Conservation (phyloP, 2,888 invertebrate genomes). For the Caenorhabditis angaria region DNA sequence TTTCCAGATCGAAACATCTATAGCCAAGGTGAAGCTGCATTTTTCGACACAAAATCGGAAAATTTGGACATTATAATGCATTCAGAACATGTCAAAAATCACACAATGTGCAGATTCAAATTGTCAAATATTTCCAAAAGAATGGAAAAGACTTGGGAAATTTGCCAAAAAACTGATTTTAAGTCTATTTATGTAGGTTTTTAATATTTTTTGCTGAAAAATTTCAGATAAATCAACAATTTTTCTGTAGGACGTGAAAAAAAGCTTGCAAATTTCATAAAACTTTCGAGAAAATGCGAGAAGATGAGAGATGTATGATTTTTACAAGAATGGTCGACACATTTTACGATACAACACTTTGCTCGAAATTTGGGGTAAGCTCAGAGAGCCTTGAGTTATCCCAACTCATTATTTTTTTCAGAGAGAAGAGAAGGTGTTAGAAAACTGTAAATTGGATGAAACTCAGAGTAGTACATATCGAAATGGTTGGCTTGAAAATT, state of each 20-base stretch:
- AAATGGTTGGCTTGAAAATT: constrained; percentile 67
- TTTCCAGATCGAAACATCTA: constrained; percentile 26
- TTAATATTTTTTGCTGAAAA: neutral
- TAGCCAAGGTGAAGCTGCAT: constrained; percentile 32
- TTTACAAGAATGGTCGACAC: constrained; percentile 22
- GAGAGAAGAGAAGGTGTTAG: constrained; percentile 25
- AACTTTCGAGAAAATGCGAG: constrained; percentile 19
- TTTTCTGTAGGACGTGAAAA: neutral
- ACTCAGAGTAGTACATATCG: constrained; percentile 43
- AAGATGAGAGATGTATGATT: constrained; percentile 25
- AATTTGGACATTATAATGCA: constrained; percentile 26
- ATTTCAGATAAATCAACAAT: too few relatives aligned
- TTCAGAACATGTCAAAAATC: constrained; percentile 8
- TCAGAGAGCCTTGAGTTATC: neutral
- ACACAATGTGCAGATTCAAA: constrained; percentile 39
- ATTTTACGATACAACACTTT: constrained; percentile 13
- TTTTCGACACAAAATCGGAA: constrained; percentile 17
- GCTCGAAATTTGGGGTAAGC: constrained; percentile 31
- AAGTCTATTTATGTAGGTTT: neutral
- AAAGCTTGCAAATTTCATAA: constrained; percentile 21
- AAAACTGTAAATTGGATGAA: constrained; percentile 56
- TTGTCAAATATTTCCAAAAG: constrained; percentile 29
- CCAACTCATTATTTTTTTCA: too few relatives aligned
- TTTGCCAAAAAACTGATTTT: constrained; percentile 34
- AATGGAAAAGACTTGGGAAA: constrained; percentile 36